These are phyloP conservation scores for Pavo muticus DNA, from an alignment of 2,113 vertebrate genomes.

Conservation along the genomic window DNA sequence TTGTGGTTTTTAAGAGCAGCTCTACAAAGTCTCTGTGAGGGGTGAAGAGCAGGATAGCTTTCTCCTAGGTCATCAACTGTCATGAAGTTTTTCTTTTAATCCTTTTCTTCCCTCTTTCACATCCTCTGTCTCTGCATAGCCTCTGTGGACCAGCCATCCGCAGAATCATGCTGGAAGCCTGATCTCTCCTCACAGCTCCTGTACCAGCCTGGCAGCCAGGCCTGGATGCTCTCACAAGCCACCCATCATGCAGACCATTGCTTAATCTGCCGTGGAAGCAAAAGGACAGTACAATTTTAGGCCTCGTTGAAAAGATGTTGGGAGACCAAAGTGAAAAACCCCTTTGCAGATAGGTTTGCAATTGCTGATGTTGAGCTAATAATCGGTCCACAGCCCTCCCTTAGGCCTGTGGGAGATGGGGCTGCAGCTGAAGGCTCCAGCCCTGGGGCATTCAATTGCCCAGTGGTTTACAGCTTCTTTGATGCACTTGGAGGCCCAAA, in stretches of 20 bases:
- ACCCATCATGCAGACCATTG: too few relatives aligned
- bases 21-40: background rate
- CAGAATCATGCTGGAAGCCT: background rate
- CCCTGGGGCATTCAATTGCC: too few relatives aligned
- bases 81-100: rapidly evolving
- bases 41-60: background rate
- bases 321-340: background rate
- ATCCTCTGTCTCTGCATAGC: background rate
- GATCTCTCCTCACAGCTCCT: background rate
- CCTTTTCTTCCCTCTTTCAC: background rate
- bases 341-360: background rate
- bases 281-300: background rate
- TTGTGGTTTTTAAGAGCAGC: background rate
- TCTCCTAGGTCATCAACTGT: background rate
- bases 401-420: background rate
- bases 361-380: background rate
- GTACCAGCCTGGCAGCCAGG: background rate
- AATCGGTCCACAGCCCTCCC: background rate
- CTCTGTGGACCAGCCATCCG: background rate
- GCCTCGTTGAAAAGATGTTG: background rate
- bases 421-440: background rate
- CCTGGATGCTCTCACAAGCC: background rate
- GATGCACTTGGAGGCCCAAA: background rate
- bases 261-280: background rate
- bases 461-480: background rate